Percentiles rank a stretch among this genome's conserved stretches.
phyloP scores from a whole-genome alignment of 2,797 vertebrate genomes.

The Pangasius djambal region DNA sequence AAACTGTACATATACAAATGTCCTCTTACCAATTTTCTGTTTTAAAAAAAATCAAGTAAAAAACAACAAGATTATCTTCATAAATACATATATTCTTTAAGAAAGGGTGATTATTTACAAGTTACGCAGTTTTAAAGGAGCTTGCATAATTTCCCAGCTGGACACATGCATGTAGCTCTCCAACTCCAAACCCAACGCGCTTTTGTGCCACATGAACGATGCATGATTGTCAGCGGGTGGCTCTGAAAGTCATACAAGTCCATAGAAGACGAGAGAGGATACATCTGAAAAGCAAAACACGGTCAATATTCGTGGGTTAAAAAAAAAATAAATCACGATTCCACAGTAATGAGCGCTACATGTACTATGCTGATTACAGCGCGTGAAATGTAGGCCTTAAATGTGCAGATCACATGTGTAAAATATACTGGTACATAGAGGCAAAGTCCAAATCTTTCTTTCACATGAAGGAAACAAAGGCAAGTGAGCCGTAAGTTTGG shows the following conservation, averaged over 20 bases:
- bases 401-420: conserved; percentile 51
- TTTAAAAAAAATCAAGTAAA: conserved; percentile 79
- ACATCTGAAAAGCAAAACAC: conserved; percentile 57
- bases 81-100: conserved; percentile 90
- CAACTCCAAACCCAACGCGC: conserved; percentile 42
- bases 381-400: conserved; percentile 36
- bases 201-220: conserved; percentile 57
- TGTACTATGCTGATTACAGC: conserved; percentile 39
- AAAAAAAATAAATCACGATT: conserved; percentile 23
- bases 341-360: conserved; percentile 45
- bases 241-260: conserved; percentile 61
- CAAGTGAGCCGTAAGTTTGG: conserved; percentile 3
- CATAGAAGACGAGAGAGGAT: conserved; percentile 53
- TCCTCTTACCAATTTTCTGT: conserved; percentile 64
- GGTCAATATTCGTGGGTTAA: conserved; percentile 46
- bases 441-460: conserved; percentile 37
- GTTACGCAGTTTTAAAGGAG: conserved; percentile 78
- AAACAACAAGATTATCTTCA: conserved; percentile 68
- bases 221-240: conserved; percentile 62
- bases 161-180: conserved; percentile 72
- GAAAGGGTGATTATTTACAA: conserved; percentile 86
- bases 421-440: conserved; percentile 55
- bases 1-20: conserved; percentile 79
- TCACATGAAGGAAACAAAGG: conserved; percentile 42
- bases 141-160: conserved; percentile 77